These are phyloP conservation scores for Chlorospingus flavigularis DNA, from an alignment of 2,797 vertebrate species.

Conservation along the genomic window DNA sequence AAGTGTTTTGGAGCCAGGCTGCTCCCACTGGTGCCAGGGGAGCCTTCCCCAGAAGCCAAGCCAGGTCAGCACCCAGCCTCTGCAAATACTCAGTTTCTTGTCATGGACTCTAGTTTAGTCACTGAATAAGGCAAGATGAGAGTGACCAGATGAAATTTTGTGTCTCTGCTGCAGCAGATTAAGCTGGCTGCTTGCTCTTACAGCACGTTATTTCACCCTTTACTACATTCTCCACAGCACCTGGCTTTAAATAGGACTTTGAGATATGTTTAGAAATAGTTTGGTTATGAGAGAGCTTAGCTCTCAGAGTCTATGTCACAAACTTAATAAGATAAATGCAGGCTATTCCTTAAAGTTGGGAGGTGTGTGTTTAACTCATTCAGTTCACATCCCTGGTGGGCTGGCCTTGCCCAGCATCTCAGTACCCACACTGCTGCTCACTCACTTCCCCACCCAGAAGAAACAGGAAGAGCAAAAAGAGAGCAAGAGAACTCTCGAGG, in stretches of 20 bases:
- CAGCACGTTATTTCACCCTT: background rate
- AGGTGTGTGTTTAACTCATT: background rate
- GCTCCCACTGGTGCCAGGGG: background rate
- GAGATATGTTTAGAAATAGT: background rate
- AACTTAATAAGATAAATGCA: background rate
- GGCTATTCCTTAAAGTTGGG: background rate
- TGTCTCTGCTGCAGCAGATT: background rate
- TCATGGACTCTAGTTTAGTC: background rate
- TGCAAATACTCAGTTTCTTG: background rate
- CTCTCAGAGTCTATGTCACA: background rate
- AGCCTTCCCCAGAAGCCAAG: background rate
- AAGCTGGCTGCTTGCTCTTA: background rate
- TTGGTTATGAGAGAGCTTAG: background rate
- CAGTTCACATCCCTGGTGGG: background rate
- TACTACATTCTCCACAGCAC: background rate
- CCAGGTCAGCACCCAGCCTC: background rate
- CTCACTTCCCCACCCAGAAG: background rate
- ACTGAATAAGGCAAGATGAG: background rate
- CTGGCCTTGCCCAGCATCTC: background rate
- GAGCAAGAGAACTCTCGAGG: background rate
- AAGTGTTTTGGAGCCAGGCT: background rate
- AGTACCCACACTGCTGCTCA: fast-evolving
- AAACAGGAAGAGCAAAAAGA: background rate
- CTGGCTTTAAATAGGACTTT: background rate
- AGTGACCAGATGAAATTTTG: background rate